phyloP scores from a whole-genome alignment of 2,888 invertebrate species.

The Pseudococcus longispinus region DNA sequence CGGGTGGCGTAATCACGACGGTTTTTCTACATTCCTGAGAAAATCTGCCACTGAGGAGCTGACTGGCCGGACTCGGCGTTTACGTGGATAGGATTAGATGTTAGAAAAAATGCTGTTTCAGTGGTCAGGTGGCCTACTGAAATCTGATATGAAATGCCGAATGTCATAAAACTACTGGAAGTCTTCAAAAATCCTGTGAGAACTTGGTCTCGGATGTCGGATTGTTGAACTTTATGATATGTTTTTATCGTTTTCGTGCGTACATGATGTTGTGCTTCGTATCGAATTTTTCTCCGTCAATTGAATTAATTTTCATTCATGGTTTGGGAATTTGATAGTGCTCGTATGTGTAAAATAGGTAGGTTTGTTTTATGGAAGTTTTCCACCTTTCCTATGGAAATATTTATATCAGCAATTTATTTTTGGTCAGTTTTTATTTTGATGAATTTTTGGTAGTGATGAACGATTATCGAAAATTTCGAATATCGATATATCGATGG shows the following conservation, averaged over 20 bases:
- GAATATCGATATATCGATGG: too few relatives aligned
- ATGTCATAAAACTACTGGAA: background rate
- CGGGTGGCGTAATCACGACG: slow-evolving; percentile 14
- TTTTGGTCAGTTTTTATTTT: too few relatives aligned
- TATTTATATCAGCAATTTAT: too few relatives aligned
- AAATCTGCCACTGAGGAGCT: background rate
- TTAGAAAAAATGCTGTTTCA: background rate
- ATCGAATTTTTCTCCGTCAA: too few relatives aligned
- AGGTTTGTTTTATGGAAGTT: too few relatives aligned
- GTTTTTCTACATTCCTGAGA: slow-evolving; percentile 27
- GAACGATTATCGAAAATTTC: too few relatives aligned
- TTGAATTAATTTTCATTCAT: too few relatives aligned
- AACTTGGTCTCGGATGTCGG: background rate
- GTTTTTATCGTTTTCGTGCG: background rate
- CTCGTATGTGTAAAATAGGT: too few relatives aligned
- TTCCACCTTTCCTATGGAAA: too few relatives aligned
- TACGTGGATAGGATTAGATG: background rate
- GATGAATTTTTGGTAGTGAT: too few relatives aligned
- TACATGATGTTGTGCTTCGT: too few relatives aligned
- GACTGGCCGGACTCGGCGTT: background rate
- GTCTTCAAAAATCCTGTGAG: background rate
- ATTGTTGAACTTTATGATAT: background rate
- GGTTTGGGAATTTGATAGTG: too few relatives aligned
- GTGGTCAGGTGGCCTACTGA: background rate
- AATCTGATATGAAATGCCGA: background rate